These are phyloP conservation scores for Leptatherina wallacei DNA, from an alignment of 2,797 vertebrate genomes.

Conservation along the genomic window DNA sequence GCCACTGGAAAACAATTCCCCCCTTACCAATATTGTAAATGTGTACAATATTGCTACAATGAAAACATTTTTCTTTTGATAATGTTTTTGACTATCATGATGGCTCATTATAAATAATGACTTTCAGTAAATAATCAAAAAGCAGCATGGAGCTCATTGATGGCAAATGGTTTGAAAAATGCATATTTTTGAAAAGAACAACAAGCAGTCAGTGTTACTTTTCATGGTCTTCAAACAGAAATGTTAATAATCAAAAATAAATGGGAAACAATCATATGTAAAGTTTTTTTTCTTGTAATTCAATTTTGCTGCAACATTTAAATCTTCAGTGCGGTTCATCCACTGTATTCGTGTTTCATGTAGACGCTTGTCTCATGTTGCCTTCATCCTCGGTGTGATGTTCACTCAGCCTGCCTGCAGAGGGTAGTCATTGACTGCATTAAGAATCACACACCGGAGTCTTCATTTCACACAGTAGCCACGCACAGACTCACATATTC, in stretches of 20 bases:
- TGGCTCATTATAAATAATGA: slow-evolving; percentile 73
- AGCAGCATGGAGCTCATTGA: slow-evolving; percentile 64
- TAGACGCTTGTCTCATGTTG: slow-evolving; percentile 15
- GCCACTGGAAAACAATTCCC: slow-evolving; percentile 51
- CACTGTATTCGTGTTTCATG: background rate
- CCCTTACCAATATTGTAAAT: slow-evolving; percentile 50
- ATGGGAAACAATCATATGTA: slow-evolving; percentile 35
- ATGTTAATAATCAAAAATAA: slow-evolving; percentile 47
- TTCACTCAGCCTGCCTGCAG: slow-evolving; percentile 72
- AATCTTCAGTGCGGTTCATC: slow-evolving; percentile 6
- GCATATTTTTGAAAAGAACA: slow-evolving; percentile 39
- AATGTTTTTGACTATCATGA: slow-evolving; percentile 52
- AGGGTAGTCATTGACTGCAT: slow-evolving; percentile 79
- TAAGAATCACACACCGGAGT: slow-evolving; percentile 25
- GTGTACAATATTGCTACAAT: slow-evolving; percentile 46
- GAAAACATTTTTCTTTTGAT: slow-evolving; percentile 63
- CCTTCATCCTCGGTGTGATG: slow-evolving; percentile 26
- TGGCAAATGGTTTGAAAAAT: slow-evolving; percentile 61
- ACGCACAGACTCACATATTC: slow-evolving; percentile 37
- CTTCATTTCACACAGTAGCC: slow-evolving; percentile 33
- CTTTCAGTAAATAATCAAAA: slow-evolving; percentile 60
- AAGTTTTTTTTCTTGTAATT: slow-evolving; percentile 15
- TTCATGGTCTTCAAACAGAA: slow-evolving; percentile 42
- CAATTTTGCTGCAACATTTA: slow-evolving; percentile 33
- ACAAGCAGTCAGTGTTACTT: slow-evolving; percentile 24